Conservation (phyloP, 1,140 invertebrate genomes). For the Hirudo medicinalis region DNA sequence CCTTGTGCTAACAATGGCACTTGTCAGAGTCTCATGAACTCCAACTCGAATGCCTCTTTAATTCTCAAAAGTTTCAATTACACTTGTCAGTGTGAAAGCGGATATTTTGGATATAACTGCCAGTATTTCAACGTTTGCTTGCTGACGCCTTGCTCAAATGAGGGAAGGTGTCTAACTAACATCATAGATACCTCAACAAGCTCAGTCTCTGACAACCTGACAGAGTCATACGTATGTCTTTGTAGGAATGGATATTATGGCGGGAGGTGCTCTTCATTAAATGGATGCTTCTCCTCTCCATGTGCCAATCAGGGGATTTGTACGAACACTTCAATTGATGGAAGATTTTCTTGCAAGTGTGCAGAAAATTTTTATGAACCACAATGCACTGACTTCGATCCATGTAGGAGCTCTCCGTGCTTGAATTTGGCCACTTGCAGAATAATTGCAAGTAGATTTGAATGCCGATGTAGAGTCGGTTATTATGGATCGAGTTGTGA, state of each 20-base stretch:
- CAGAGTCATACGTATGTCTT: background rate
- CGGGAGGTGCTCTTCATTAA: slow-evolving; percentile 25
- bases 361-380: slow-evolving; percentile 21
- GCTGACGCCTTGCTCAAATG: slow-evolving; percentile 28
- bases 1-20: slow-evolving; percentile 36
- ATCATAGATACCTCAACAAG: slow-evolving; percentile 3
- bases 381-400: slow-evolving; percentile 22
- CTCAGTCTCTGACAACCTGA: background rate
- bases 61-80: slow-evolving; percentile 23
- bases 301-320: slow-evolving; percentile 17
- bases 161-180: slow-evolving; percentile 16
- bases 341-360: slow-evolving; percentile 21
- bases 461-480: slow-evolving; percentile 71
- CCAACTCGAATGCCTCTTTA: background rate
- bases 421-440: slow-evolving; percentile 20
- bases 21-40: slow-evolving; percentile 26
- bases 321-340: background rate
- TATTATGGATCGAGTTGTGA: slow-evolving; percentile 48
- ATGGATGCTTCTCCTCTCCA: slow-evolving; percentile 29
- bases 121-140: slow-evolving; percentile 35
- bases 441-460: slow-evolving; percentile 28
- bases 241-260: slow-evolving; percentile 26
- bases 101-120: slow-evolving; percentile 36
- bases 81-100: slow-evolving; percentile 32
- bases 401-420: slow-evolving; percentile 19